phyloP scores from a whole-genome alignment of 2,113 vertebrate genomes.

The Emberiza fucata region DNA sequence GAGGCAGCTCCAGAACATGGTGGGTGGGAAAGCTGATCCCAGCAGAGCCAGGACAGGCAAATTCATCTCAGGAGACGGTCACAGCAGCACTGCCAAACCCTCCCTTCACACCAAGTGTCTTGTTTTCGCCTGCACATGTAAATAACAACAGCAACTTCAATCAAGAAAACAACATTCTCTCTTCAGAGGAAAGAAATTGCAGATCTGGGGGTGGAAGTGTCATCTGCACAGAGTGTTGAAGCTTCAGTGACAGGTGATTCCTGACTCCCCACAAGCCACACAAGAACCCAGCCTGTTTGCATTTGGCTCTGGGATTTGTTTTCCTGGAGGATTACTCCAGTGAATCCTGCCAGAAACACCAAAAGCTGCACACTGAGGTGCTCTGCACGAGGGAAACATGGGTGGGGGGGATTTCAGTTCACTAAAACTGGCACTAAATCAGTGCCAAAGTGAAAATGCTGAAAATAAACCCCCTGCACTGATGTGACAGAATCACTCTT shows the following conservation, averaged over 20 bases:
- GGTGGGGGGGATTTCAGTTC: not conserved
- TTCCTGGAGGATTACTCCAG: not conserved
- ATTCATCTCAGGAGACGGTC: not conserved
- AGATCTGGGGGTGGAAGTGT: conserved; percentile 1
- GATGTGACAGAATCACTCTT: not conserved
- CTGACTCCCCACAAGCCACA: not conserved
- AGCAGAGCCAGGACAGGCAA: not conserved
- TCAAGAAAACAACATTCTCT: not conserved
- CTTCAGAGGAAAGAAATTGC: not conserved
- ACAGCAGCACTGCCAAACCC: not conserved
- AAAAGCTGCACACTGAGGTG: not conserved
- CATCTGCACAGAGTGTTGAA: not conserved
- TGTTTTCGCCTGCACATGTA: not conserved
- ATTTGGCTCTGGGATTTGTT: not conserved
- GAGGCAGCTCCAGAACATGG: not conserved
- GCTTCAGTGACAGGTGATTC: not conserved
- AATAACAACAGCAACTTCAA: not conserved
- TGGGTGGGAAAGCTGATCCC: not conserved
- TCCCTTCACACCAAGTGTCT: not conserved
- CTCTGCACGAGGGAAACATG: not conserved
- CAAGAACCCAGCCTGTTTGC: not conserved
- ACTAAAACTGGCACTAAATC: not conserved
- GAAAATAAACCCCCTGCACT: not conserved
- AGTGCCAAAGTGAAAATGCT: not conserved
- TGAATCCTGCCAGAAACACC: not conserved